These are phyloP conservation scores for Aldabrachelys gigantea DNA, from an alignment of 2,113 vertebrate genomes.

Conservation along the genomic window DNA sequence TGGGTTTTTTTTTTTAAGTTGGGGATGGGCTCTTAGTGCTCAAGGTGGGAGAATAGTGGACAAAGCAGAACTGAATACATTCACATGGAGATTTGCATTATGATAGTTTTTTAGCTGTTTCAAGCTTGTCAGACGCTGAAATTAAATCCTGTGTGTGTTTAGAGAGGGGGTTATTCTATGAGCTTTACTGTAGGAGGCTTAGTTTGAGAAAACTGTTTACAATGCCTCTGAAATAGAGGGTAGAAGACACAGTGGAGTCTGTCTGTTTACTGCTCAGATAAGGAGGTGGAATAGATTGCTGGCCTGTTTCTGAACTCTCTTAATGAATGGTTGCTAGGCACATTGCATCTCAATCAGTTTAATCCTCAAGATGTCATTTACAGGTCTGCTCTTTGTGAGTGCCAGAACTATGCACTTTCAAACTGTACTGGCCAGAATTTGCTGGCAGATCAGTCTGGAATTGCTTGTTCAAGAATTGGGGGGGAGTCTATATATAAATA, in stretches of 20 bases:
- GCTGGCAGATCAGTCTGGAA: constrained; percentile 71
- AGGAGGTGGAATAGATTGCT: constrained; percentile 84
- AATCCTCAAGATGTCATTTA: constrained; percentile 87
- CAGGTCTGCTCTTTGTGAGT: constrained; percentile 81
- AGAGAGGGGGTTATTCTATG: constrained; percentile 54
- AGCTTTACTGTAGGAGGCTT: constrained; percentile 69
- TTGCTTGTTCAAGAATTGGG: constrained; percentile 53
- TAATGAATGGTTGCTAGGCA: constrained; percentile 87
- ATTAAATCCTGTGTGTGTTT: constrained; percentile 10
- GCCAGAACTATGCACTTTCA: constrained; percentile 59
- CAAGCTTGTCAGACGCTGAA: constrained; percentile 38
- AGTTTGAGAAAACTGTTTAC: constrained; percentile 82
- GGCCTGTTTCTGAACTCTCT: constrained; percentile 82
- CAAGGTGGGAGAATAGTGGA: constrained; percentile 48
- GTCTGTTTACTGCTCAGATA: constrained; percentile 88
- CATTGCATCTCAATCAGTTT: constrained; percentile 86
- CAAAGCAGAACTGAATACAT: constrained; percentile 35
- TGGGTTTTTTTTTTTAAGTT: neutral
- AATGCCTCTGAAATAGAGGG: constrained; percentile 70
- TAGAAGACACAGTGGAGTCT: constrained; percentile 80
- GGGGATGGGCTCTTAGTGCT: constrained; percentile 24
- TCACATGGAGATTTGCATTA: constrained; percentile 60
- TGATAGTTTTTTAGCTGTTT: constrained; percentile 42
- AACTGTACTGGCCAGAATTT: constrained; percentile 59
- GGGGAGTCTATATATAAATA: no score